Evolutionary conservation across 2,797 vertebrate species (phyloP), one percentile per base, ranked within the genome.

Genomic region (Cossypha caffra): DNA sequence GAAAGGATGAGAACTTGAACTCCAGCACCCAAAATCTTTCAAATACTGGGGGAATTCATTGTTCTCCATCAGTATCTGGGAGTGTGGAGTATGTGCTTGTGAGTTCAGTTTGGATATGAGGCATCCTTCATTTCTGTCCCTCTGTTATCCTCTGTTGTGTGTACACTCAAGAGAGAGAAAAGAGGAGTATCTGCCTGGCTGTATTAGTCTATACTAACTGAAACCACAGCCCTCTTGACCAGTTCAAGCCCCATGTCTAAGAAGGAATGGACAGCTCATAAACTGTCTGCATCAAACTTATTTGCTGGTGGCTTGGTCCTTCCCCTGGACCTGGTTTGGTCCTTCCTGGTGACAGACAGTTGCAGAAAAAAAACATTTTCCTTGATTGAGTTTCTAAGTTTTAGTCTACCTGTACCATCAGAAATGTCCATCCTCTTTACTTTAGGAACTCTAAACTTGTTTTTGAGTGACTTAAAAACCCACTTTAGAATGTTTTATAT

Each of bases 121-220:
- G 5, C 55, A 11, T 77, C 25, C 40, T 83, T 47, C 26, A 67
- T 37, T 47, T 78, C 38, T 61, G 0, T 42, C 42, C 6, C 35
- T 40, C 55, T 42, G 40, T 16, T 17, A 42, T 55, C 14, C 40
- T 71, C 5, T 51, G 5, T 59, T 28, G n/a, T 0, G 0, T 33
- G 7, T 48, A 29, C 0, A 1, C 29, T 55, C 16, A 14, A 68
- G 69, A 73, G 19, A 47, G 50, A 45, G 68, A 45, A 66, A 91
- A 31, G 45, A 35, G 28, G 45, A 54, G 0, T 28, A 28, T 86
- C 31, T 74, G 50, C 16, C 5, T 33, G 4, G 29, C 52, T 59
- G 4, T 76, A 9, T 59, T 80, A 43, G 15, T 47, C 21, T 62
- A 0, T 51, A 18, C 68, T 50, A 58, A 38, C 29, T 73, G 63